These are phyloP conservation scores for Podargus strigoides DNA, from an alignment of 2,797 vertebrate species.

Conservation along the genomic window DNA sequence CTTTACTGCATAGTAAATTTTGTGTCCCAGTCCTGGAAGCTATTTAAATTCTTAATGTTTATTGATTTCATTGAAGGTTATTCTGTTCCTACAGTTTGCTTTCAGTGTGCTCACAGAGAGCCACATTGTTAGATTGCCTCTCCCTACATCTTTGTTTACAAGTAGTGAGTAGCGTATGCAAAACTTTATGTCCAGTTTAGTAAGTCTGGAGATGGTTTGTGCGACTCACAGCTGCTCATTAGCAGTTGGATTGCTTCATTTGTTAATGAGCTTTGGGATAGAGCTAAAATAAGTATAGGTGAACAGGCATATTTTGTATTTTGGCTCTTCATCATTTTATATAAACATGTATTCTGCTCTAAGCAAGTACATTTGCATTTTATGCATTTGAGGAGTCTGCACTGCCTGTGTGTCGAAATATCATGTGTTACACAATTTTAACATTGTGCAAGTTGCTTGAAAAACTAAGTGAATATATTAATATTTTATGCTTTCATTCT, in stretches of 20 bases:
- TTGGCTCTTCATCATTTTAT: neutral
- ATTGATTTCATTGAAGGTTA: neutral
- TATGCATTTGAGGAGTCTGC: neutral
- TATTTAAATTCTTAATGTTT: neutral
- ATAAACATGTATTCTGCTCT: neutral
- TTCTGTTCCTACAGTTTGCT: neutral
- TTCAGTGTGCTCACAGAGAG: neutral
- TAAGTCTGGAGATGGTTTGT: neutral
- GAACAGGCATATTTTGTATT: neutral
- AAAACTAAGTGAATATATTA: neutral
- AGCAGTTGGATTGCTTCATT: neutral
- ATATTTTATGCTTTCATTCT: neutral
- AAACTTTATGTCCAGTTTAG: neutral
- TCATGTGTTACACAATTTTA: neutral
- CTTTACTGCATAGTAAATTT: neutral
- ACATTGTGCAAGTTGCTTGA: neutral
- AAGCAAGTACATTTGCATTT: neutral
- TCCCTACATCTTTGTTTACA: neutral
- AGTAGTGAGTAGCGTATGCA: neutral
- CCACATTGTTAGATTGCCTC: accelerated
- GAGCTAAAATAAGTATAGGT: neutral
- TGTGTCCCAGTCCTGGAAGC: neutral
- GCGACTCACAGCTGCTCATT: neutral
- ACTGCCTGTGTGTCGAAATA: neutral
- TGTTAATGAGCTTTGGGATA: neutral